These are phyloP conservation scores for Perognathus longimembris DNA, from an alignment of 2,113 vertebrate species.

Conservation along the genomic window DNA sequence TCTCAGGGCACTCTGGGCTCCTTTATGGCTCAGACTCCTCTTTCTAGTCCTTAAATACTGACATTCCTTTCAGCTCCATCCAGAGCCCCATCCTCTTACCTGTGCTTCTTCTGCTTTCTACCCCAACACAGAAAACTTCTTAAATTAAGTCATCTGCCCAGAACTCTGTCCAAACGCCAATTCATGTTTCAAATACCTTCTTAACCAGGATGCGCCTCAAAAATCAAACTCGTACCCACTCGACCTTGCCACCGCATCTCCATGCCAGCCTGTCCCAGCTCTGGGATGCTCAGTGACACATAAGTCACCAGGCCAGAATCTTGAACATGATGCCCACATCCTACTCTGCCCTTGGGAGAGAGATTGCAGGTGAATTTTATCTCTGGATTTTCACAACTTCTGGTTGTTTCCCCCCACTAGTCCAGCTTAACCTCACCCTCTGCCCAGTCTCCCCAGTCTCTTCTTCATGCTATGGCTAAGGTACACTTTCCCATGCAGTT, in stretches of 20 bases:
- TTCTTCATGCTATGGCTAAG: not conserved
- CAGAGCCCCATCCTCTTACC: accelerated
- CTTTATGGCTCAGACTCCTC: too few species aligned
- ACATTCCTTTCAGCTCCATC: not conserved
- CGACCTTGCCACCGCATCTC: accelerated
- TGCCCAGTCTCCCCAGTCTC: not conserved
- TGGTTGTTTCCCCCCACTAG: not conserved
- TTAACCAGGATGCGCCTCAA: not conserved
- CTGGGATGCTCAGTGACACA: accelerated
- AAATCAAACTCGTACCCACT: accelerated
- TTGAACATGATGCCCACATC: not conserved
- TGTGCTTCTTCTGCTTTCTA: not conserved
- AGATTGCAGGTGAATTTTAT: not conserved
- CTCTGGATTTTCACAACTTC: not conserved
- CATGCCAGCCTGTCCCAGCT: too few species aligned
- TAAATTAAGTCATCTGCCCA: not conserved
- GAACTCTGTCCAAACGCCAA: not conserved
- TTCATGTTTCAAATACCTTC: not conserved
- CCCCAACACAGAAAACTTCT: not conserved
- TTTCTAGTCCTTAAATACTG: accelerated
- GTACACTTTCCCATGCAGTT: too few species aligned
- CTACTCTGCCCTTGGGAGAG: not conserved
- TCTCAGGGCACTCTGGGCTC: accelerated
- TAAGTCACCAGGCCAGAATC: not conserved
- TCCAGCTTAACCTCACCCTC: not conserved